Evolutionary conservation across 2,797 vertebrate genomes (phyloP), one percentile per base, ranked within the genome.

Genomic region (Karalla daura): DNA sequence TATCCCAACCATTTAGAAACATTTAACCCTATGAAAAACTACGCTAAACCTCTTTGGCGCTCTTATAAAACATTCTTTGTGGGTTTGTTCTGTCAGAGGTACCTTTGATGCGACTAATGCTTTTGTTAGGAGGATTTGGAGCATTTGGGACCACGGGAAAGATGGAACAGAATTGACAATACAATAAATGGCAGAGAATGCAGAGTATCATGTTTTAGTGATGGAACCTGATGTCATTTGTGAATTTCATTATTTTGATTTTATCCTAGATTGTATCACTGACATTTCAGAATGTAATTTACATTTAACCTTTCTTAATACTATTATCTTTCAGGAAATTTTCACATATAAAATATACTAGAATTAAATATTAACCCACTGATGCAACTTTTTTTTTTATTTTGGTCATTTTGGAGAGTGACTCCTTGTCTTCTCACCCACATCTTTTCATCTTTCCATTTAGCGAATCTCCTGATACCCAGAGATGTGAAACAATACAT

Each of bases 21-120:
- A 62, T 82, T 94, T 94, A 95, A 94, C 93, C 90, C 92, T 72
- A 79, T 68, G 76, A 93, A 95, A 95, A 94, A 88, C 86, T 88
- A 88, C 88, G 91, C 87, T 90, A 92, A 84, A 88, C 82, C 91
- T 89, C 86, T 89, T 91, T 93, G 89, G 86, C 84, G 70, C 86
- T 75, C 78, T 78, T 77, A 83, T 86, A 82, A 81, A 87, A 88
- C 89, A 80, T 90, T 90, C 78, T 82, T 81, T 87, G 63, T 73
- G 78, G 68, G 40, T 79, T 87, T 86, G 83, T 62, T 32, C 82
- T 77, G 71, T 81, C 84, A 50, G 50, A 47, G 76, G 60, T 77
- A 49, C 63, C 78, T 88, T 88, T 88, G 85, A 88, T 80, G 78
- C 63, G 77, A 58, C 74, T 67, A 70, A 83, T 27, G 55, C 78